Evolutionary conservation across 1,140 invertebrate genomes (phyloP).

Genomic region (Tyrophagus putrescentiae): DNA sequence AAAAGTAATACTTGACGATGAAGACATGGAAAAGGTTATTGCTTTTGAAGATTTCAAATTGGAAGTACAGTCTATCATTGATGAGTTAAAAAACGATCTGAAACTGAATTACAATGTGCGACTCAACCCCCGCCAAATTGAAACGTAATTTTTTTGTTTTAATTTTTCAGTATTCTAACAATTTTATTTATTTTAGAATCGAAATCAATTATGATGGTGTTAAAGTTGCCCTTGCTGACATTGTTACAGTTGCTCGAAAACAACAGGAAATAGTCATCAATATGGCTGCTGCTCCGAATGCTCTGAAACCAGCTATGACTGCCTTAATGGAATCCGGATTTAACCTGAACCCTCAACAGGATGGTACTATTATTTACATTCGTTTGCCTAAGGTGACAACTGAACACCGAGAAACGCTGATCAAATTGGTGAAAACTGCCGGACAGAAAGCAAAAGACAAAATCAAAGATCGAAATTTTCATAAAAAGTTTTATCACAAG

Average conservation of each 20-base stretch:
- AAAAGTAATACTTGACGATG: constrained; percentile 18
- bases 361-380: constrained; percentile 72
- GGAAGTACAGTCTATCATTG: neutral
- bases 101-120: constrained; percentile 7
- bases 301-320: constrained; percentile 18
- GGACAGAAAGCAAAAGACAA: constrained; percentile 61
- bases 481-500: constrained; percentile 50
- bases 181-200: neutral
- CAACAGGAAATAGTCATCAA: constrained; percentile 14
- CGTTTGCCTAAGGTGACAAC: constrained; percentile 78
- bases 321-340: constrained; percentile 35
- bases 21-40: constrained; percentile 22
- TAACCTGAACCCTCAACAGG: constrained; percentile 86
- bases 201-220: constrained; percentile 14
- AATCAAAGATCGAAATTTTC: constrained; percentile 59
- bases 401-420: constrained; percentile 69
- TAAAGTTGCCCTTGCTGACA: constrained; percentile 7
- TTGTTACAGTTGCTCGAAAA: constrained; percentile 17
- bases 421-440: constrained; percentile 67
- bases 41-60: constrained; percentile 2
- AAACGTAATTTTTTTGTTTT: neutral
- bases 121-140: constrained; percentile 4
- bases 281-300: constrained; percentile 15
- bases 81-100: constrained; percentile 13
- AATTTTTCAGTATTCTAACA: neutral